phyloP scores from a whole-genome alignment of 1,140 invertebrate species.

The Eriocheir sinensis region DNA sequence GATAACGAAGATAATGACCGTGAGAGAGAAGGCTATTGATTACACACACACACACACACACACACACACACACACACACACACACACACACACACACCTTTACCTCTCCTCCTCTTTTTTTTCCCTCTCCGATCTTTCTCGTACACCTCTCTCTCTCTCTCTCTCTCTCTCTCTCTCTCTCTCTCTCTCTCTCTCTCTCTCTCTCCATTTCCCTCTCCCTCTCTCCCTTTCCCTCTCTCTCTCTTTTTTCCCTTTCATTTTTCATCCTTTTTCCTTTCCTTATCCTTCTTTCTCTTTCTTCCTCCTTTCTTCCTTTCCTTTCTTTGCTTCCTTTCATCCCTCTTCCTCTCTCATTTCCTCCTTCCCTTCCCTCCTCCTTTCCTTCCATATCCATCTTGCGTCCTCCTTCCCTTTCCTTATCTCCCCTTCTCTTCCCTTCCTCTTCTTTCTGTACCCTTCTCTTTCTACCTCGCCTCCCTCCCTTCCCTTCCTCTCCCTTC shows the following conservation, averaged over 20 bases:
- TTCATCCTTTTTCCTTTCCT: background rate
- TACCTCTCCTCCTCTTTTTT: background rate
- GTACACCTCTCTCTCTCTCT: too few species aligned
- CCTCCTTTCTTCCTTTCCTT: background rate
- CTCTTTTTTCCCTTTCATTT: background rate
- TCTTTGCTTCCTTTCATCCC: background rate
- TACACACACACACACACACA: background rate
- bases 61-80: constrained; percentile 17
- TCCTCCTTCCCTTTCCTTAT: too few species aligned
- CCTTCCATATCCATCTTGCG: background rate
- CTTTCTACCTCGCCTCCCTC: background rate
- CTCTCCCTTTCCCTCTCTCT: background rate
- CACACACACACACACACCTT: constrained; percentile 5
- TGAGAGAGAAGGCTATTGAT: constrained; percentile 47
- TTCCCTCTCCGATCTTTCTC: background rate
- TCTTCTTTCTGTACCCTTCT: background rate
- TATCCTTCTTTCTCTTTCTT: background rate
- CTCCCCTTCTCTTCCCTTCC: background rate
- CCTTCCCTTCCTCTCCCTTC: background rate
- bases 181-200: constrained; percentile 34
- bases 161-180: background rate
- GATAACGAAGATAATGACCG: constrained; percentile 36
- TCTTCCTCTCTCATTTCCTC: background rate
- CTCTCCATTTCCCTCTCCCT: background rate
- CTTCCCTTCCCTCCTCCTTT: background rate